phyloP scores from a whole-genome alignment of 2,888 invertebrate genomes.

The Sycophila texana region DNA sequence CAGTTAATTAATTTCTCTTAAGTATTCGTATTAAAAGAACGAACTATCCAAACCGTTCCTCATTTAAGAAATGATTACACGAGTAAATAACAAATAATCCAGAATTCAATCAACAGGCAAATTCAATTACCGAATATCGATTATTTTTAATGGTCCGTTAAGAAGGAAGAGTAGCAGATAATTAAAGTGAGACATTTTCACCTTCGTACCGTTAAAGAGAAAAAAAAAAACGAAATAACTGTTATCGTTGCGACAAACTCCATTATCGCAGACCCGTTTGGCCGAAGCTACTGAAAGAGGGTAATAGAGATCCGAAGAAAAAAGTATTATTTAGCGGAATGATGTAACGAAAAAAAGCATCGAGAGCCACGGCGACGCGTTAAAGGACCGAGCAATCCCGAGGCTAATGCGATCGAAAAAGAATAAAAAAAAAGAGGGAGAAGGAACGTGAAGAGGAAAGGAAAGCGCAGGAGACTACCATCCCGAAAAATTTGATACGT shows the following conservation, averaged over 20 bases:
- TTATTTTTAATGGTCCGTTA: too few species aligned
- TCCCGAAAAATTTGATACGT: conserved; percentile 36
- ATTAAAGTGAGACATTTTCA: background rate
- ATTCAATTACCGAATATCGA: too few species aligned
- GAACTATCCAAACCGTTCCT: too few species aligned
- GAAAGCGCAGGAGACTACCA: background rate
- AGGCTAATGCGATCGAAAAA: conserved; percentile 29
- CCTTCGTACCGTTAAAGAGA: background rate
- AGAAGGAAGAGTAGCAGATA: background rate
- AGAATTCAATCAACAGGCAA: too few species aligned
- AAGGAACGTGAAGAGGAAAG: background rate
- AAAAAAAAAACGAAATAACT: background rate
- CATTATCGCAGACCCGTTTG: conserved; percentile 56
- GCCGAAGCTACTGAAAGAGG: background rate
- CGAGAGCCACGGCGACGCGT: background rate
- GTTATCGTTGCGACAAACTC: conserved; percentile 55
- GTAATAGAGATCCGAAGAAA: conserved; percentile 9
- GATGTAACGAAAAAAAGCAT: background rate
- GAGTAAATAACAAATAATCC: too few species aligned
- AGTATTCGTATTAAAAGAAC: too few species aligned
- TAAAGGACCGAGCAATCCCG: background rate
- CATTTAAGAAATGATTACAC: too few species aligned
- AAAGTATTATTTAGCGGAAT: conserved; percentile 22
- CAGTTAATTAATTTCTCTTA: too few species aligned
- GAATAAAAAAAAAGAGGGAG: background rate